Base-by-base conservation (phyloP, 35 echinoderm and acorn worm genomes). In the Apostichopus japonicus region DNA sequence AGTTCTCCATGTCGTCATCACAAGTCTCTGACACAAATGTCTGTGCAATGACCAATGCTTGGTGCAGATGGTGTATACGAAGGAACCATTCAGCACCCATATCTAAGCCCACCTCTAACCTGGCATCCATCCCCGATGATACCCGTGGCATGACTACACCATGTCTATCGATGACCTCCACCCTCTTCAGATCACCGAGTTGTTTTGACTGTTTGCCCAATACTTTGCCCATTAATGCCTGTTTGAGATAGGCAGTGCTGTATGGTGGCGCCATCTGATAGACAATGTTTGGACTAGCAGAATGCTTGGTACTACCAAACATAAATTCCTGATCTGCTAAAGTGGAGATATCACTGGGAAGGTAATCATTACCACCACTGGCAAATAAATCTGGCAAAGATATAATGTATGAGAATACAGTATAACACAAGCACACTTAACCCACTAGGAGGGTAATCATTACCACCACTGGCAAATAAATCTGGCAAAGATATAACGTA, bases 81-180 rank as follows among this genome's bases (percentile, higher is more conserved):
- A 99, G 84, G 71, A 93, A 99, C 97, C 97, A 99, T 56, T 99
- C 97, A 61, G 94, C 97, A 21, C 93, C 83, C 86, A 99, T 93
- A 56, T 99, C 95, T 87, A 99, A 80, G 17, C 94, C 97, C 72
- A 96, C 87, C 61, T 99, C 97, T 93, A 99, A 78, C 55, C 97
- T 96, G 54, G 95, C 91, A 79, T 99, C 97, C 93, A 99, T 96
- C 11, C 95, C 97, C 55, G 93, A 93, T 11, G 97, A 99, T 54
- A 99, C 93, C 77, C 88, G 88, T 65, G 95, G 93, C 61, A 94
- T 92, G 54, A 91, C 81, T 80, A 79, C 77, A 51, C 72, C 91
- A 53, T 56, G 80, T 4, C 56, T 78, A 80, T 92, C 91, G 24
- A 77, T 71, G 24, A 19, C 80, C 17, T 90, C 94, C 1, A 93